These are phyloP conservation scores for Paraplagusia blochii DNA, from an alignment of 2,113 vertebrate species.

Conservation along the genomic window DNA sequence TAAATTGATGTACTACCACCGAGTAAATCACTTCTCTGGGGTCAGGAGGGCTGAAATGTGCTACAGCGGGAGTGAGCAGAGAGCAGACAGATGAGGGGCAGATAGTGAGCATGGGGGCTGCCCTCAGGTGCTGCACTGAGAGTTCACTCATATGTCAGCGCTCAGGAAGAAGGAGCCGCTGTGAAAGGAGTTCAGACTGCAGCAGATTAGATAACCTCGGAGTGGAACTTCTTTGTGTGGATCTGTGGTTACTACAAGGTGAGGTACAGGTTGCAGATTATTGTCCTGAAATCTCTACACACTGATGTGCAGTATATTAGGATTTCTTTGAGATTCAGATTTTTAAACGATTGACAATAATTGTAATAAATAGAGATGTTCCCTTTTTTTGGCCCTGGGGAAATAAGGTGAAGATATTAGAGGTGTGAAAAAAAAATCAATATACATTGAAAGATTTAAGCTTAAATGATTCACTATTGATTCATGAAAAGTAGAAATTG, in stretches of 20 bases:
- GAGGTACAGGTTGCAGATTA: too few relatives aligned
- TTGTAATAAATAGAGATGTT: too few relatives aligned
- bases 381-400: too few relatives aligned
- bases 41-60: constrained; percentile 3
- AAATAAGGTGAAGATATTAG: too few relatives aligned
- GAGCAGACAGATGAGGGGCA: background rate
- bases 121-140: constrained; percentile 1
- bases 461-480: too few relatives aligned
- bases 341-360: too few relatives aligned
- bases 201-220: constrained; percentile 17
- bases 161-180: background rate
- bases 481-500: too few relatives aligned
- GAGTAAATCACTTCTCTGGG: constrained; percentile 9
- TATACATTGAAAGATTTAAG: too few relatives aligned
- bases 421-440: too few relatives aligned
- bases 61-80: background rate
- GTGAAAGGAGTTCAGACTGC: constrained; percentile 2
- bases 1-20: constrained; percentile 1
- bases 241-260: background rate
- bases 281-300: too few relatives aligned
- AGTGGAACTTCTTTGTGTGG: background rate
- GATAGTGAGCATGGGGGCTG: constrained; percentile 2
- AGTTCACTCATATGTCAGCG: background rate
- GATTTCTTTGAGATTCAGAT: too few relatives aligned
- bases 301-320: too few relatives aligned